These are phyloP conservation scores for Embiotoca jacksoni DNA, from an alignment of 2,113 vertebrate species.

Conservation along the genomic window DNA sequence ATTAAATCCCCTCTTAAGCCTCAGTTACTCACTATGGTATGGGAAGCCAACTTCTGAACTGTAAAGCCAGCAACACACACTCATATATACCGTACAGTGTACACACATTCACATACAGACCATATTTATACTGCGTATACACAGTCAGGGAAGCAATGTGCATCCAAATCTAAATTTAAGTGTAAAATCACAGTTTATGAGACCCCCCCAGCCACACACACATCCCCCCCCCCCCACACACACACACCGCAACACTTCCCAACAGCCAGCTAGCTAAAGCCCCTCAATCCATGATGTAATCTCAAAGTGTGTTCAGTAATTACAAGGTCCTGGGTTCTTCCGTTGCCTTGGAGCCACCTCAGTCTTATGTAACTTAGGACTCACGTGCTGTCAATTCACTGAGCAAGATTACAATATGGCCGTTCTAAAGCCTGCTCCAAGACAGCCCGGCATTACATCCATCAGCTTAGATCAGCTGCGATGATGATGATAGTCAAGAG, in stretches of 20 bases:
- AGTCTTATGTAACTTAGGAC: conserved; percentile 60
- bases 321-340: conserved; percentile 73
- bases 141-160: neutral
- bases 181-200: conserved; percentile 11
- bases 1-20: conserved; percentile 28
- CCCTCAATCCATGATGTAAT: conserved; percentile 79
- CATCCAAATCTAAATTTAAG: neutral
- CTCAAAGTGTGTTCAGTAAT: conserved; percentile 78
- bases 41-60: conserved; percentile 1
- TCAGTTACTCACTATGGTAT: neutral
- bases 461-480: neutral
- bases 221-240: neutral
- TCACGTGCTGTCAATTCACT: conserved; percentile 62
- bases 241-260: conserved; percentile 39
- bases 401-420: conserved; percentile 67
- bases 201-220: neutral
- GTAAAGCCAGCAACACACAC: neutral
- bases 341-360: conserved; percentile 66
- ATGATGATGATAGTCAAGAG: neutral
- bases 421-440: conserved; percentile 36
- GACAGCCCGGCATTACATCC: conserved; percentile 18
- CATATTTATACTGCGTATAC: neutral
- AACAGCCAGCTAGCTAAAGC: conserved; percentile 66
- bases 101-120: too few relatives aligned
- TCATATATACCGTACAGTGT: too few relatives aligned